Evolutionary conservation across 1,140 invertebrate genomes (phyloP), one percentile per base, ranked within the genome.

Genomic region (Berghia stephanieae): DNA sequence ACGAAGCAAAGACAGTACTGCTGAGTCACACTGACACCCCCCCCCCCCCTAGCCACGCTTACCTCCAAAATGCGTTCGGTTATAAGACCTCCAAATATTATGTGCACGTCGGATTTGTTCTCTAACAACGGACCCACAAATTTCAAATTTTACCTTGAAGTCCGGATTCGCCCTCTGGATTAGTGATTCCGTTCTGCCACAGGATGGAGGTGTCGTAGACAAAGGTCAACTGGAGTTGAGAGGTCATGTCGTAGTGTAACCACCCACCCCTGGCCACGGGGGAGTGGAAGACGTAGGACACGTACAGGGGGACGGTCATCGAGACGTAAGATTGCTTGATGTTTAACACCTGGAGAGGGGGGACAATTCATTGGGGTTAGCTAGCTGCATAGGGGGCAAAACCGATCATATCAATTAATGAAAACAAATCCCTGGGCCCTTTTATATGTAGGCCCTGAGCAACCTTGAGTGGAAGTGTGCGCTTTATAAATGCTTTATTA

Each of bases 161-260:
- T 27, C 83, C 83, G 27, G 83, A 79, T 16, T 79, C 75, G 36
- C 78, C 79, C 38, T 83, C 79, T 21, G 82, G 80, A 10, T 88
- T 80, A 24, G 82, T 82, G 42, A 90, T 88, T 13, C 89, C 90
- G 57, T 89, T 82, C 69, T 88, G 83, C 89, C 89, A 90, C 43
- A 90, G 79, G 13, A 89, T 85, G 21, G 87, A 83, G 1, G 89
- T 90, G 78, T 90, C 88, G 70, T 90, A 90, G 0, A 89, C 88
- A 80, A 90, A 90, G 27, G 85, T 89, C 27, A 90, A 78, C 55
- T 83, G 80, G 0, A 90, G 83, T 16, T 85, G 78, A 6, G 88
- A 86, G 4, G 77, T 80, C 70, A 89, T 82, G 77, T 90, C 88
- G 70, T 84, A 86, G 76, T 89, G 83, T 38, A 85, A 84, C 90